These are phyloP conservation scores for Macrocentrus cingulum DNA, from an alignment of 1,140 invertebrate species.

Conservation along the genomic window DNA sequence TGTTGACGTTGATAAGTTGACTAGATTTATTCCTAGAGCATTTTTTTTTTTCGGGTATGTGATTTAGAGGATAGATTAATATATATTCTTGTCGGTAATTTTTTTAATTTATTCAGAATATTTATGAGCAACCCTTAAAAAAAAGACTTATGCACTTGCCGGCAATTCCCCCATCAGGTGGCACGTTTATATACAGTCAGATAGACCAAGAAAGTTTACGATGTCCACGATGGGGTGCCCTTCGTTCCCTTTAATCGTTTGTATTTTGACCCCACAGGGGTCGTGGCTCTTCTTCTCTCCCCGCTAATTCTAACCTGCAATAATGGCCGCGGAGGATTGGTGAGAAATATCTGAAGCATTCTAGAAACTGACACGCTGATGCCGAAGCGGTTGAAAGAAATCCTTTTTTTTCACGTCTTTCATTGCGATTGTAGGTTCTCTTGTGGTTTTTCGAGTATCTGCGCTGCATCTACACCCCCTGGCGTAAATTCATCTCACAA, in stretches of 20 bases:
- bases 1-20: too few relatives aligned
- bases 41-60: too few relatives aligned
- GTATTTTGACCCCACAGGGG: not conserved
- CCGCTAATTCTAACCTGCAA: slow-evolving; percentile 1
- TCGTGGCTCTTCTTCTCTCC: not conserved
- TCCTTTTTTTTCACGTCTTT: not conserved
- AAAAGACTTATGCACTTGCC: not conserved
- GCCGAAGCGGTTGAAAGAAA: not conserved
- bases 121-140: not conserved
- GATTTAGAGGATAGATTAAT: too few relatives aligned
- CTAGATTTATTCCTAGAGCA: too few relatives aligned
- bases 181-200: not conserved
- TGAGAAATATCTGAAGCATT: not conserved
- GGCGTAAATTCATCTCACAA: not conserved
- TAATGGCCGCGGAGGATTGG: not conserved
- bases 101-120: slow-evolving; percentile 1
- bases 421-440: not conserved
- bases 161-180: not conserved
- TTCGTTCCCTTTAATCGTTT: not conserved
- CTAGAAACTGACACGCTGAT: not conserved
- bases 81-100: too few relatives aligned
- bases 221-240: too few relatives aligned
- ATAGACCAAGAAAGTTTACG: not conserved
- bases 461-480: not conserved
- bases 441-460: not conserved